Percentiles rank a stretch among this genome's conserved stretches.
Conservation (phyloP, 2,113 vertebrate genomes). For the Lamprologus ornatipinnis region DNA sequence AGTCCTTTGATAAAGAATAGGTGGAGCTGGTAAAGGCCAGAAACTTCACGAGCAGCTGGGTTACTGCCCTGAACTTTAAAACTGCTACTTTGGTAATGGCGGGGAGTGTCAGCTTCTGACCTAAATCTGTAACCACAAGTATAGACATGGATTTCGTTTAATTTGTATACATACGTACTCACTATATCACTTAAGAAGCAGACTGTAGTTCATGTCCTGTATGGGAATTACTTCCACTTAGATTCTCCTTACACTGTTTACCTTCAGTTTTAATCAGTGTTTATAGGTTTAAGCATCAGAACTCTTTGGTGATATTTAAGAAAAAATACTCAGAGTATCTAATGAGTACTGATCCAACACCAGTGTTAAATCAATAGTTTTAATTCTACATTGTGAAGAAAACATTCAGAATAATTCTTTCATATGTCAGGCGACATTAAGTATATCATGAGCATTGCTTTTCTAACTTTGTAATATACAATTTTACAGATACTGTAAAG, state of each 20-base stretch:
- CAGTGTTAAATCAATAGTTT: neutral
- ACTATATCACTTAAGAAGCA: neutral
- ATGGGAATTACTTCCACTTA: neutral
- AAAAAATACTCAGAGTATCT: neutral
- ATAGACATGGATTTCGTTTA: neutral
- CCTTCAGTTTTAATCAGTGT: neutral
- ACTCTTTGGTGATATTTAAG: neutral
- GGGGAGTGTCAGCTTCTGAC: neutral
- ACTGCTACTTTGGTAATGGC: neutral
- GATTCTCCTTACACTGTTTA: neutral
- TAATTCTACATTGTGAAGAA: neutral
- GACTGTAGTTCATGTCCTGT: neutral
- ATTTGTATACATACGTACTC: neutral
- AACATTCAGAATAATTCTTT: neutral
- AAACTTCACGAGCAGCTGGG: neutral
- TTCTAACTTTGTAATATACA: neutral
- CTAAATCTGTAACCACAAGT: neutral
- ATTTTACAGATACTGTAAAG: neutral
- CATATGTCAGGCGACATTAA: neutral
- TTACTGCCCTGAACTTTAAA: neutral
- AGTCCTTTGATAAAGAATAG: conserved; percentile 17
- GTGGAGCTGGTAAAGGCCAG: neutral
- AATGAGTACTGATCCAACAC: neutral
- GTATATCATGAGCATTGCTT: neutral
- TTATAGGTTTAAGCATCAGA: neutral